phyloP scores from a whole-genome alignment of 1,140 invertebrate genomes.

The Pachyrhynchus sulphureomaculatus region DNA sequence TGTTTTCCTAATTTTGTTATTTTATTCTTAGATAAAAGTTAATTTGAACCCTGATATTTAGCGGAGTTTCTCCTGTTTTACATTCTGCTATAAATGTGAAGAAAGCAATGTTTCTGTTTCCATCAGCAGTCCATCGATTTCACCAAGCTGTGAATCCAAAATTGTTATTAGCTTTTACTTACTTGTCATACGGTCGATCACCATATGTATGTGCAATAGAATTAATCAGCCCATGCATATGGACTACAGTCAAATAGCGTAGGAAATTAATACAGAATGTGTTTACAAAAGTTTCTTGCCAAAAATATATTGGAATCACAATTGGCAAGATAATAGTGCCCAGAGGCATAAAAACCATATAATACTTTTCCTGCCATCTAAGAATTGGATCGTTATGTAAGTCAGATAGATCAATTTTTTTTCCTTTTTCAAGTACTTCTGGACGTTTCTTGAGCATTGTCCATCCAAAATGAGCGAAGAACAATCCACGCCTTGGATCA shows the following conservation, averaged over 20 bases:
- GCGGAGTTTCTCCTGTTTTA: no score
- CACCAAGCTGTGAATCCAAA: no score
- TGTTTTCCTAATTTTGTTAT: no score
- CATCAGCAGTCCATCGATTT: no score
- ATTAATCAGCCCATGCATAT: constrained; percentile 95
- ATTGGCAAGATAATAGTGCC: constrained; percentile 86
- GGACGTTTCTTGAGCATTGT: constrained; percentile 66
- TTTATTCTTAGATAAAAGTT: no score
- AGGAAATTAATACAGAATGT: constrained; percentile 84
- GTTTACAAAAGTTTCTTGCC: constrained; percentile 78
- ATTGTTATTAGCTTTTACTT: no score
- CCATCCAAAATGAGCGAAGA: constrained; percentile 75
- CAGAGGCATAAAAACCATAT: constrained; percentile 76
- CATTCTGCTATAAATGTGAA: no score
- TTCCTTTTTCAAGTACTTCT: constrained; percentile 62
- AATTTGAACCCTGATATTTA: no score
- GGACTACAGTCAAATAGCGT: constrained; percentile 82
- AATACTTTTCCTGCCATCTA: constrained; percentile 65
- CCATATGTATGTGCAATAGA: constrained; percentile 93
- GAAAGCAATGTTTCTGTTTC: no score
- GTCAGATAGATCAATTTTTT: constrained; percentile 62
- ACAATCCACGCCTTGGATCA: constrained; percentile 73
- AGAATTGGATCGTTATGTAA: constrained; percentile 63
- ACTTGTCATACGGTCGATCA: constrained; percentile 86
- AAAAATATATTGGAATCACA: constrained; percentile 75